Conservation (phyloP, 2,888 invertebrate genomes). For the Epinotia brunnichana region DNA sequence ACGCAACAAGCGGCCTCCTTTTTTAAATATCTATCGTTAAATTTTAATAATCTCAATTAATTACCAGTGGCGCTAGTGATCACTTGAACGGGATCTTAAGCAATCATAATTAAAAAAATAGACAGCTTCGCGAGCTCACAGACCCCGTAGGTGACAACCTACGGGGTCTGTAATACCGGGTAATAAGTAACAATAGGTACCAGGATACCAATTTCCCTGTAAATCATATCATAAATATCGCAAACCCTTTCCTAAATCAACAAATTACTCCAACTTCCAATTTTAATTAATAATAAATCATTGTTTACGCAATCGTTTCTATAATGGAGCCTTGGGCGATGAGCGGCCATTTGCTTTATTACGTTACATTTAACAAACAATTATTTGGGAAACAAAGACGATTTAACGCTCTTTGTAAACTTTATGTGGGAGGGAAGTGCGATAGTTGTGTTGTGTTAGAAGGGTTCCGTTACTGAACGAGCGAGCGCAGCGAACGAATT, state of each 20-base stretch:
- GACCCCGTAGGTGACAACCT: no score
- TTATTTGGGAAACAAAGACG: constrained; percentile 37
- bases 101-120: no score
- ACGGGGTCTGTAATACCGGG: no score
- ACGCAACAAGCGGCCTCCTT: no score
- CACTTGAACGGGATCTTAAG: no score
- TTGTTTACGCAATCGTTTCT: constrained; percentile 26
- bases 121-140: no score
- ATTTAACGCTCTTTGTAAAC: constrained; percentile 38
- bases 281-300: constrained; percentile 41
- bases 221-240: constrained; percentile 9
- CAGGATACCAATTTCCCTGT: background rate
- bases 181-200: background rate
- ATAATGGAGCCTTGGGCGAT: constrained; percentile 17
- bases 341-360: constrained; percentile 36
- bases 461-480: constrained; percentile 39
- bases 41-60: no score
- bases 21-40: no score
- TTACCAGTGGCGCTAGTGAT: no score
- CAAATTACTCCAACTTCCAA: constrained; percentile 23
- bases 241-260: constrained; percentile 22
- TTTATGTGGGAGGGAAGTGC: constrained; percentile 30
- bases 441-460: background rate
- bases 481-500: no score
- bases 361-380: constrained; percentile 39